A percentile compares a stretch with the other conserved stretches of the same genome.
These are phyloP conservation scores for Hypanus sabinus DNA, from an alignment of 2,113 vertebrate species.

Conservation along the genomic window DNA sequence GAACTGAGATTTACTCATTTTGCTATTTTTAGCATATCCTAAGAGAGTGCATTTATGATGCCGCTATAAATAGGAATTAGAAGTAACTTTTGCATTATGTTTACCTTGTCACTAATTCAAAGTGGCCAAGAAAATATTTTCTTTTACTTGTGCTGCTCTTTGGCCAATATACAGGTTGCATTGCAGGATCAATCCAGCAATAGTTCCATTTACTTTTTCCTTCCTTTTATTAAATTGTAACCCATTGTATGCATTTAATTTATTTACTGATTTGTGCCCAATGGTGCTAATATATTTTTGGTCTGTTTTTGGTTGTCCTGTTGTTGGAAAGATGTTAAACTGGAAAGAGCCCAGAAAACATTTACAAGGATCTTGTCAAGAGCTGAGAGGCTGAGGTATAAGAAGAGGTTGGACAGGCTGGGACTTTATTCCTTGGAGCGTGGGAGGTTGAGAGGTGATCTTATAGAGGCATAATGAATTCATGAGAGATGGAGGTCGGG, in stretches of 20 bases:
- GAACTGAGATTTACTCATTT: neutral
- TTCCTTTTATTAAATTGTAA: neutral
- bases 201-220: neutral
- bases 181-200: neutral
- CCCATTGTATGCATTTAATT: neutral
- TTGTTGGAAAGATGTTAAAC: too few relatives aligned
- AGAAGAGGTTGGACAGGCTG: too few relatives aligned
- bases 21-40: neutral
- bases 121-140: conserved; percentile 23
- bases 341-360: too few relatives aligned
- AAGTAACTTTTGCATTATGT: neutral
- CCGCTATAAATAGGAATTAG: neutral
- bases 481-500: too few relatives aligned
- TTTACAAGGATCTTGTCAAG: too few relatives aligned
- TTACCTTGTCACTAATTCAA: neutral
- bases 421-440: too few relatives aligned
- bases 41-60: neutral
- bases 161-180: neutral
- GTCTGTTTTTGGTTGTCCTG: too few relatives aligned
- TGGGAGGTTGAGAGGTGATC: too few relatives aligned
- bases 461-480: too few relatives aligned
- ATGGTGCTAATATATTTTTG: neutral
- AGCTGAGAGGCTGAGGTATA: too few relatives aligned
- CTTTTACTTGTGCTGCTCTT: neutral
- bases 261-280: neutral